A percentile compares a stretch with the other conserved stretches of the same genome.
These are phyloP conservation scores for Petrophora chlorosata DNA, from an alignment of 2,888 invertebrate genomes.

Conservation along the genomic window DNA sequence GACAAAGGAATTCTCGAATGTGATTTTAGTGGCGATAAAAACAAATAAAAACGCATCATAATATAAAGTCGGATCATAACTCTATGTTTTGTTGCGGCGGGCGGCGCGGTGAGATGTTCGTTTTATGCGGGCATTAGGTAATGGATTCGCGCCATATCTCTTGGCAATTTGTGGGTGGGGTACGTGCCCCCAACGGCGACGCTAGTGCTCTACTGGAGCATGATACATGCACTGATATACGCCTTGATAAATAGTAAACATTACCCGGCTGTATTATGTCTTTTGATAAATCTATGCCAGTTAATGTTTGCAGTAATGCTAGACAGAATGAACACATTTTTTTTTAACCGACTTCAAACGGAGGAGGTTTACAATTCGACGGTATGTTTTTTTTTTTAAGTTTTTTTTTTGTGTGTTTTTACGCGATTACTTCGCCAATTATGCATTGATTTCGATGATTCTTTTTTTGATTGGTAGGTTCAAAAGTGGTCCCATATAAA, in stretches of 20 bases:
- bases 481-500: no score
- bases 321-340: no score
- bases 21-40: conserved; percentile 70
- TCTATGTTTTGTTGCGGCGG: conserved; percentile 72
- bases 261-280: no score
- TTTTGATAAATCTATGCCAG: no score
- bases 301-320: background rate
- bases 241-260: background rate
- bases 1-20: conserved; percentile 59
- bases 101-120: conserved; percentile 42
- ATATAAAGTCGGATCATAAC: conserved; percentile 67
- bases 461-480: no score
- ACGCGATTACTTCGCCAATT: no score
- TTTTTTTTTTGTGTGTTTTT: no score
- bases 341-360: no score
- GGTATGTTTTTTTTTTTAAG: no score
- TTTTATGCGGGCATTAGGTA: conserved; percentile 73
- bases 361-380: no score
- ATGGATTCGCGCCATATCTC: conserved; percentile 70
- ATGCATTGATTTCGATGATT: no score
- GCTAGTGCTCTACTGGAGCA: conserved; percentile 20
- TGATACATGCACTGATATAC: conserved; percentile 14
- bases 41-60: conserved; percentile 69
- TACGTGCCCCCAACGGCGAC: conserved; percentile 40
- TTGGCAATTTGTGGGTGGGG: conserved; percentile 49